phyloP scores from a whole-genome alignment of 2,797 vertebrate genomes.

The Gymnothorax reevesii region DNA sequence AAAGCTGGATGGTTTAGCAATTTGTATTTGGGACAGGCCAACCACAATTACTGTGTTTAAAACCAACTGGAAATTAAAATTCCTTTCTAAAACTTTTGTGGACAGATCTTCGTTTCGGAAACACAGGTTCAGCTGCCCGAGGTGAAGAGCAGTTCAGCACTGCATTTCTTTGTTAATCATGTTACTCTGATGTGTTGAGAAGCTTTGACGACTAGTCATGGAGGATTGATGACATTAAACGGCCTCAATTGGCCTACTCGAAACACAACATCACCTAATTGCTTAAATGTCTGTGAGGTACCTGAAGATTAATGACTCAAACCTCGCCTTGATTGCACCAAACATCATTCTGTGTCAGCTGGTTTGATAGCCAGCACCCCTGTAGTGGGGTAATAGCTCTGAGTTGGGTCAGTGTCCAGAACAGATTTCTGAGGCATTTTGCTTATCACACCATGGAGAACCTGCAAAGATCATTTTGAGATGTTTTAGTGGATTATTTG shows the following conservation, averaged over 20 bases:
- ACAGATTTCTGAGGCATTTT: background rate
- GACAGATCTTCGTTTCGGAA: background rate
- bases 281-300: background rate
- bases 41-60: background rate
- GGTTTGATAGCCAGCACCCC: background rate
- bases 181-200: background rate
- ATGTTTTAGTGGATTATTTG: background rate
- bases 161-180: background rate
- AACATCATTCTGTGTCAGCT: background rate
- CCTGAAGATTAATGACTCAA: background rate
- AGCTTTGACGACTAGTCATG: background rate
- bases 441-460: background rate
- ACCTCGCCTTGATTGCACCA: background rate
- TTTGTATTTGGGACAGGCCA: background rate
- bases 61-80: background rate
- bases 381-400: background rate
- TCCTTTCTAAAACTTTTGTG: background rate
- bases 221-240: background rate
- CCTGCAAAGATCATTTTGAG: background rate
- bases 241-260: background rate
- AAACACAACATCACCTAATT: background rate
- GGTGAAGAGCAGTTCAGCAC: background rate
- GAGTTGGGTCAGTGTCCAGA: background rate
- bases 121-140: no score
- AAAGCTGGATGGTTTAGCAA: background rate